Evolutionary conservation across 1,140 invertebrate species (phyloP).

Genomic region (Aphaenogaster rudis): DNA sequence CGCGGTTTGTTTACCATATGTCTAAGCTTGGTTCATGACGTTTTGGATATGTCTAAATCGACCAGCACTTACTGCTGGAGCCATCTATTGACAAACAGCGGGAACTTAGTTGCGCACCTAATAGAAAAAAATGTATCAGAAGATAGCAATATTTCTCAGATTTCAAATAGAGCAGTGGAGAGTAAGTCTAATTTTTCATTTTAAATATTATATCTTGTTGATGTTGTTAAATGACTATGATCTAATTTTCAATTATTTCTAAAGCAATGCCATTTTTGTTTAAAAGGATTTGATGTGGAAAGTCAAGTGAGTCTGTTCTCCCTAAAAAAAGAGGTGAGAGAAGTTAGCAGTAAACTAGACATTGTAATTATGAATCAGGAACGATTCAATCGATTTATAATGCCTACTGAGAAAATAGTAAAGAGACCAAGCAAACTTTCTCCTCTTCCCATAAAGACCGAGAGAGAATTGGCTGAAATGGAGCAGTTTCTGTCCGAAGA

Average conservation of each 20-base stretch:
- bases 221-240: neutral
- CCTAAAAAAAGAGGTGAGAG: neutral
- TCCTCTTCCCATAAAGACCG: neutral
- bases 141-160: neutral
- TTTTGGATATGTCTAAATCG: no score
- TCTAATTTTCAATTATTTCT: neutral
- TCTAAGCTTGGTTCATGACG: no score
- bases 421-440: constrained; percentile 1
- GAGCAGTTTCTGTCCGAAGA: neutral
- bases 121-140: neutral
- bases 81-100: no score
- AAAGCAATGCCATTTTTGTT: neutral
- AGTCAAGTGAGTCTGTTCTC: neutral
- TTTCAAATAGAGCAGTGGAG: neutral
- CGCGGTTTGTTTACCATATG: no score
- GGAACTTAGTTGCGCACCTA: no score
- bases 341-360: neutral
- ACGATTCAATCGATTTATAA: neutral
- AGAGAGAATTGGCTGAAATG: neutral
- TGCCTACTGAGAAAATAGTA: neutral
- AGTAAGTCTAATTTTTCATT: neutral
- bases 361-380: constrained; percentile 2
- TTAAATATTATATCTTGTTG: neutral
- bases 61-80: no score
- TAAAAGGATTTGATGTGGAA: neutral